Conservation (phyloP, 2,888 invertebrate genomes). For the Willowsia nigromaculata region DNA sequence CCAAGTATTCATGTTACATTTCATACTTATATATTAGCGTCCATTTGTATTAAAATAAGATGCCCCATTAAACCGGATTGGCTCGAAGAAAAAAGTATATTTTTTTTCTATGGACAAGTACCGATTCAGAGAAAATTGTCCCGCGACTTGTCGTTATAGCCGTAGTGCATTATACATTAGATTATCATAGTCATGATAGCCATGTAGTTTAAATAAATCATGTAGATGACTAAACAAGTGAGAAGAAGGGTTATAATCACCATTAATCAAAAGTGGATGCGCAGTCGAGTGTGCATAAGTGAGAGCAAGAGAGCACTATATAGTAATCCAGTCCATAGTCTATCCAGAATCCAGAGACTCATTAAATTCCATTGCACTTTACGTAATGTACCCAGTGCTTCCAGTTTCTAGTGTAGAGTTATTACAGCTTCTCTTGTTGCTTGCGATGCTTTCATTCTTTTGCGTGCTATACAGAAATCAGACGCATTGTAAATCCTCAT, state of each 20-base stretch:
- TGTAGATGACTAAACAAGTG: slow-evolving; percentile 26
- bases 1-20: not conserved
- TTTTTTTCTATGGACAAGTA: not conserved
- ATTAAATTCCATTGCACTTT: not conserved
- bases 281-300: not conserved
- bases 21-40: not conserved
- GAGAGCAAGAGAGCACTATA: not conserved
- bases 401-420: no score
- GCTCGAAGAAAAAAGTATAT: not conserved
- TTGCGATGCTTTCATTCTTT: no score
- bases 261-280: slow-evolving; percentile 1
- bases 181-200: not conserved
- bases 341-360: not conserved
- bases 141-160: not conserved
- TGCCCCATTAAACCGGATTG: not conserved
- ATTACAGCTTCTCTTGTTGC: not conserved
- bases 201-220: slow-evolving; percentile 11
- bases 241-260: slow-evolving; percentile 17
- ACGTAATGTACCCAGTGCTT: not conserved
- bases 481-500: no score
- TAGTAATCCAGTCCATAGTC: not conserved
- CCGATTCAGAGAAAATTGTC: not conserved
- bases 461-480: no score
- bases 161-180: not conserved
- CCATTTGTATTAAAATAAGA: not conserved